Evolutionary conservation across 2,888 invertebrate genomes (phyloP).

Genomic region (Ochlodes sylvanus): DNA sequence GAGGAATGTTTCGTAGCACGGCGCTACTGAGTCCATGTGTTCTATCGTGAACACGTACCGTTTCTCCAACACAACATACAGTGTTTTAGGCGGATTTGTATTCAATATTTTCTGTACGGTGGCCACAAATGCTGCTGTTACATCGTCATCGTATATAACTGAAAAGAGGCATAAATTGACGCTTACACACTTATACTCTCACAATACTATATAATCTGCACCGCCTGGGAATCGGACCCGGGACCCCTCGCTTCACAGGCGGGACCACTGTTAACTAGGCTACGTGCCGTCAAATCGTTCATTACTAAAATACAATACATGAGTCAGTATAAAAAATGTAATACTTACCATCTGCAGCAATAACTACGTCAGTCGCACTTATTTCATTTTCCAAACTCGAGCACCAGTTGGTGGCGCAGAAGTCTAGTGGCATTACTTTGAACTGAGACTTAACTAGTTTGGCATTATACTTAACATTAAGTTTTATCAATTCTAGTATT

Average conservation of each 20-base stretch:
- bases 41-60: conserved; percentile 93
- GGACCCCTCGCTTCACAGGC: no score
- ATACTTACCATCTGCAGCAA: conserved; percentile 93
- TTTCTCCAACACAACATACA: conserved; percentile 93
- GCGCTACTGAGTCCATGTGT: conserved; percentile 93
- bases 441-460: conserved; percentile 85
- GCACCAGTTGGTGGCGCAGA: conserved; percentile 86
- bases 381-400: conserved; percentile 82
- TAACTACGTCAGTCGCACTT: conserved; percentile 86
- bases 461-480: conserved; percentile 88
- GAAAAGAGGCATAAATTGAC: conserved; percentile 49
- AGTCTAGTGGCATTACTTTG: conserved; percentile 88
- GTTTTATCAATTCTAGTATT: conserved; percentile 89
- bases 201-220: no score
- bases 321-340: not conserved
- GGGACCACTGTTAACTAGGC: no score
- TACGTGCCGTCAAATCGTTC: no score
- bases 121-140: conserved; percentile 91
- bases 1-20: conserved; percentile 94
- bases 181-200: no score
- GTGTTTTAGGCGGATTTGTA: conserved; percentile 83
- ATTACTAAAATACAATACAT: no score
- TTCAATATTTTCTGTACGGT: conserved; percentile 89
- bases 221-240: no score
- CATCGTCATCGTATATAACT: conserved; percentile 94